Percentiles rank a stretch among this genome's conserved stretches.
phyloP scores from a whole-genome alignment of 2,113 vertebrate species.

The Rhinichthys klamathensis region DNA sequence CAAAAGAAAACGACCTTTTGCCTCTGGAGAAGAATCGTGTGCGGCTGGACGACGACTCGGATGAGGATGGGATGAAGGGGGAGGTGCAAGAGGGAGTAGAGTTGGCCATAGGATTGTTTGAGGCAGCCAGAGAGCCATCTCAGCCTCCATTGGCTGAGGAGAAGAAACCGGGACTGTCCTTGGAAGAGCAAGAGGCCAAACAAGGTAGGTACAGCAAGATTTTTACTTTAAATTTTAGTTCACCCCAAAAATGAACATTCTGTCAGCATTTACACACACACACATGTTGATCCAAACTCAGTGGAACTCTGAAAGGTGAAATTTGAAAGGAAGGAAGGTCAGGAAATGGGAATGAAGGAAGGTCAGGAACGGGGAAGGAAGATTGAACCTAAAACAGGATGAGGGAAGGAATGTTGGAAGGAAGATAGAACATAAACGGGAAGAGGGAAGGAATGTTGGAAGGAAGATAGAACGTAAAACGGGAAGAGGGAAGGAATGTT shows the following conservation, averaged over 20 bases:
- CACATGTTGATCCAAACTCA: neutral
- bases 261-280: neutral
- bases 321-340: neutral
- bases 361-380: neutral
- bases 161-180: slow-evolving; percentile 86
- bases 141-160: slow-evolving; percentile 79
- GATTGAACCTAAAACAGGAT: neutral
- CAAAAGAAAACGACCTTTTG: slow-evolving; percentile 94
- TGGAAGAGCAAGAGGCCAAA: slow-evolving; percentile 95
- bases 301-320: neutral
- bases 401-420: too few relatives aligned
- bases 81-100: slow-evolving; percentile 73
- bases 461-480: too few relatives aligned
- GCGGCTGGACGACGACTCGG: slow-evolving; percentile 92
- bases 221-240: neutral
- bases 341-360: neutral
- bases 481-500: too few relatives aligned
- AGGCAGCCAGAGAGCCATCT: slow-evolving; percentile 65
- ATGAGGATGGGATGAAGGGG: slow-evolving; percentile 85
- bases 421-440: too few relatives aligned
- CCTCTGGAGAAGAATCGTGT: slow-evolving; percentile 96
- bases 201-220: slow-evolving; percentile 89
- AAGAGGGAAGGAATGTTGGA: too few relatives aligned
- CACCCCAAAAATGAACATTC: neutral
- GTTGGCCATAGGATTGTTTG: slow-evolving; percentile 52